Percentiles rank a stretch among this genome's conserved stretches.
Conservation (phyloP, 1,140 invertebrate species). For the Caenorhabditis briggsae region DNA sequence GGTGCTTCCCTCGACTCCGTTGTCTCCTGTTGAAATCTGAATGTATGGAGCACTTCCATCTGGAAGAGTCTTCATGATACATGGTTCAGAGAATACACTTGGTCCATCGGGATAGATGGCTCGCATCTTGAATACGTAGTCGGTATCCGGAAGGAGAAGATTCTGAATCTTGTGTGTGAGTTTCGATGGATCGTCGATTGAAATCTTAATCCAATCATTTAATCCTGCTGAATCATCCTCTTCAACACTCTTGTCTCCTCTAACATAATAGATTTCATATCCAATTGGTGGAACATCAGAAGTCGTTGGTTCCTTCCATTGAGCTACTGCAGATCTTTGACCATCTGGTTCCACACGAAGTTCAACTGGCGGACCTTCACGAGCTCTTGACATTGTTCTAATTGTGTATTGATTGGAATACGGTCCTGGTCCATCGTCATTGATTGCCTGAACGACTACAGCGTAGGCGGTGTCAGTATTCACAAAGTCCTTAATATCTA, state of each 20-base stretch:
- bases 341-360: slow-evolving; percentile 74
- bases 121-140: slow-evolving; percentile 78
- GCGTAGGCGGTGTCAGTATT: slow-evolving; percentile 75
- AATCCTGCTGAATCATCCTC: slow-evolving; percentile 73
- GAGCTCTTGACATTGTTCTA: slow-evolving; percentile 75
- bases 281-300: slow-evolving; percentile 71
- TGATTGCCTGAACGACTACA: slow-evolving; percentile 76
- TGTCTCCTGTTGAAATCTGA: slow-evolving; percentile 74
- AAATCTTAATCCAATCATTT: slow-evolving; percentile 73
- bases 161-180: slow-evolving; percentile 70
- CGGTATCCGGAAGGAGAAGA: slow-evolving; percentile 74
- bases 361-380: slow-evolving; percentile 74
- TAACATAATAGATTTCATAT: slow-evolving; percentile 76
- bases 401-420: slow-evolving; percentile 76
- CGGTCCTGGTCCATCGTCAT: slow-evolving; percentile 76
- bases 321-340: slow-evolving; percentile 72
- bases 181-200: slow-evolving; percentile 66
- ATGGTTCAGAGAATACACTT: slow-evolving; percentile 77
- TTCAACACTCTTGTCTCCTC: slow-evolving; percentile 76
- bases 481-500: slow-evolving; percentile 72
- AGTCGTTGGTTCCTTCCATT: slow-evolving; percentile 72
- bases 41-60: slow-evolving; percentile 77
- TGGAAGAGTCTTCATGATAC: slow-evolving; percentile 77
- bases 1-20: slow-evolving; percentile 73
- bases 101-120: slow-evolving; percentile 76